Conservation (phyloP, 1,140 invertebrate genomes). For the Anoplolepis gracilipes region DNA sequence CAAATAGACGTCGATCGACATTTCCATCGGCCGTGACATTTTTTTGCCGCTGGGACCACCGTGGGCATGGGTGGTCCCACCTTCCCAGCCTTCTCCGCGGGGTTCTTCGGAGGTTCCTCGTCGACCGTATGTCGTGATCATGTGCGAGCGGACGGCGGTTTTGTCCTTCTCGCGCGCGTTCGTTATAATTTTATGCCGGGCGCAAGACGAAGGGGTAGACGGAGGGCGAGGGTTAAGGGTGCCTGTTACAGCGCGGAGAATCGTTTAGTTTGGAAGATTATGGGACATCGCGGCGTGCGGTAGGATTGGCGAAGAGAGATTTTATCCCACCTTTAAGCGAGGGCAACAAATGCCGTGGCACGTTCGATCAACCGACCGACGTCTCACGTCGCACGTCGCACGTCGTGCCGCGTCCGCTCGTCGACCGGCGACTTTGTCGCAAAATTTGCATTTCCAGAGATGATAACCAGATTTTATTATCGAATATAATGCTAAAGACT, state of each 20-base stretch:
- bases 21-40: conserved; percentile 60
- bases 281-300: conserved; percentile 65
- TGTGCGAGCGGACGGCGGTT: neutral
- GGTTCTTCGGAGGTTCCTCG: conserved; percentile 40
- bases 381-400: conserved; percentile 74
- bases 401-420: conserved; percentile 35
- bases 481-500: conserved; percentile 26
- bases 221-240: conserved; percentile 51
- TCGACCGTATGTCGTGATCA: neutral
- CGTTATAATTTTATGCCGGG: conserved; percentile 51
- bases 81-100: conserved; percentile 69
- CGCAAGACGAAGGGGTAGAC: conserved; percentile 5
- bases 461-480: conserved; percentile 33
- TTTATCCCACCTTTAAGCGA: conserved; percentile 79
- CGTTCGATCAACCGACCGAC: conserved; percentile 82
- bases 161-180: conserved; percentile 19
- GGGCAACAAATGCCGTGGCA: conserved; percentile 81
- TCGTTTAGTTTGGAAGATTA: conserved; percentile 78
- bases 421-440: conserved; percentile 34
- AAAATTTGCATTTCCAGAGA: conserved; percentile 78
- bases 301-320: conserved; percentile 75
- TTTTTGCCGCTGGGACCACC: conserved; percentile 52
- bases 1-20: conserved; percentile 64
- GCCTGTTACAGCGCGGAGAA: conserved; percentile 61
- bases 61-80: conserved; percentile 71